A percentile compares a stretch with the other conserved stretches of the same genome.
These are phyloP conservation scores for Ovis canadensis DNA, from an alignment of 2,113 vertebrate species.

Conservation along the genomic window DNA sequence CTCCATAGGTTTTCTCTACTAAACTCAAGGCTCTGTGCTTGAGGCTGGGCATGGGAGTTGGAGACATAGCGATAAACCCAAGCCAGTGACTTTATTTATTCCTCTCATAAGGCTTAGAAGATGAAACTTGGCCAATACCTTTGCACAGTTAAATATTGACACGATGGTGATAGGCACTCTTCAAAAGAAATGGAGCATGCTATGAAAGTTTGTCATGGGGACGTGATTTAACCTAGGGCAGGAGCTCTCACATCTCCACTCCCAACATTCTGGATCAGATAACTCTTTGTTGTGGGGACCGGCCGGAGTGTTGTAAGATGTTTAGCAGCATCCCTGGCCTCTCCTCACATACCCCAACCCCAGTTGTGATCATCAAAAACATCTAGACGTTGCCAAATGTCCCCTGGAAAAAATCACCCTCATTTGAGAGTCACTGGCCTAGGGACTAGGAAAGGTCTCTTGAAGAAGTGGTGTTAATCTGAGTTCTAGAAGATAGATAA, in stretches of 20 bases:
- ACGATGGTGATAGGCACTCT: neutral
- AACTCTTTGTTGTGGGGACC: no score
- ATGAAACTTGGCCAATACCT: neutral
- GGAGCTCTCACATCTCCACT: neutral
- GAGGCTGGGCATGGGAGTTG: neutral
- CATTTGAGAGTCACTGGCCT: neutral
- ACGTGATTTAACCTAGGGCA: neutral
- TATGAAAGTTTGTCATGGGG: neutral
- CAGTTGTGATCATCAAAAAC: neutral
- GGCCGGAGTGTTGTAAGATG: neutral
- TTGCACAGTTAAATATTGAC: neutral
- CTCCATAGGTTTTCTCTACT: neutral
- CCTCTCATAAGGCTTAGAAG: neutral
- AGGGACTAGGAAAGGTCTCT: neutral
- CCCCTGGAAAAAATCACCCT: neutral
- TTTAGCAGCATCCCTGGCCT: neutral
- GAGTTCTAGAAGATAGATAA: neutral
- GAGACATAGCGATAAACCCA: neutral
- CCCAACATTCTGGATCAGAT: neutral
- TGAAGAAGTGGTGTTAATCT: neutral
- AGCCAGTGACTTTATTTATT: neutral
- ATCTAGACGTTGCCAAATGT: neutral
- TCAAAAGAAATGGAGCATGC: neutral
- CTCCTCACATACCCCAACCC: neutral
- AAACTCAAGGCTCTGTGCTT: neutral